Conservation (phyloP, 1,140 invertebrate species). For the Penaeus indicus region DNA sequence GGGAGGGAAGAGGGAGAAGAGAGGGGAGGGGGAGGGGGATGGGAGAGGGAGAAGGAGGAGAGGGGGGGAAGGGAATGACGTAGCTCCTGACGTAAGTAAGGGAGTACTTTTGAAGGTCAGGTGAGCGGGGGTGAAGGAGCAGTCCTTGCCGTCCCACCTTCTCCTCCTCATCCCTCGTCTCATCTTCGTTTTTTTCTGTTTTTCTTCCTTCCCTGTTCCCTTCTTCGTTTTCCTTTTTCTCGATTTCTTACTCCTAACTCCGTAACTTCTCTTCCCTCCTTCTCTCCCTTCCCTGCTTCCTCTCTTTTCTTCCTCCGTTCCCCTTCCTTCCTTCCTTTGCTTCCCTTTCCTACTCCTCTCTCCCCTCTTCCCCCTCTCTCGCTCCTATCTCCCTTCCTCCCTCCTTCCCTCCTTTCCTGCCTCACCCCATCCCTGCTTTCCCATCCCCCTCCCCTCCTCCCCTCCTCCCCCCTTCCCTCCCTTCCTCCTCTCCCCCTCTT, state of each 20-base stretch:
- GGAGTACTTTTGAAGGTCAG: no score
- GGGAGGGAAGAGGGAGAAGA: no score
- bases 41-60: no score
- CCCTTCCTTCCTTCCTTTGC: neutral
- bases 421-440: neutral
- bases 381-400: neutral
- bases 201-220: neutral
- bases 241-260: neutral
- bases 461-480: no score
- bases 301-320: neutral
- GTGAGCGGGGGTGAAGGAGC: no score
- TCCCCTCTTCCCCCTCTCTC: neutral
- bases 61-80: no score
- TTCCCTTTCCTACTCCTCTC: neutral
- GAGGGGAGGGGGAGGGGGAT: no score
- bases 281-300: neutral
- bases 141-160: no score
- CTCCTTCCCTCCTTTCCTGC: neutral
- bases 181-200: neutral
- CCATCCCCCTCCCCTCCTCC: neutral
- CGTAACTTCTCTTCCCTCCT: neutral
- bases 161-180: no score
- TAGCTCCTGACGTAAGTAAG: no score
- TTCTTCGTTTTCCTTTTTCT: neutral
- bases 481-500: neutral